Evolutionary conservation across 2,113 vertebrate species (phyloP), one percentile per base, ranked within the genome.

Genomic region (Acanthisitta chloris): DNA sequence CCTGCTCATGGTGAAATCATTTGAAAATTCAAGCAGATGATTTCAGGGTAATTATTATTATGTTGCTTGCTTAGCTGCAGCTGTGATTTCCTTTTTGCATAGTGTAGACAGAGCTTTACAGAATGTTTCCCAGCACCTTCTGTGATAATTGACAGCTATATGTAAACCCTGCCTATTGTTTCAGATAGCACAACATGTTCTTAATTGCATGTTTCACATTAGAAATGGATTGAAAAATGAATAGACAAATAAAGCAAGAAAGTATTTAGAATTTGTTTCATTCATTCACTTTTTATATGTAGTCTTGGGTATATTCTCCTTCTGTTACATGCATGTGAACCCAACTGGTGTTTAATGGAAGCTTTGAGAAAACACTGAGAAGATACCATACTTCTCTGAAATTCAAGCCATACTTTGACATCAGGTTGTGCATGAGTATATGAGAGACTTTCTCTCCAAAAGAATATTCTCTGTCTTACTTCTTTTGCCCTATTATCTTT

Each of bases 191-290:
- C 59, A 93, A 82, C 67, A 11, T 64, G 93, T 89, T 86, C 64
- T 88, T 96, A 96, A 93, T 96, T 94, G 93, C 40, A 92, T 61
- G 29, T 92, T 97, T 97, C 92, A 91, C 67, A 85, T 90, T 69
- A 73, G 73, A 95, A 96, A 76, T 3, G 9, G 33, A 82, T 92
- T 55, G 38, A 82, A 95, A 97, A 96, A 83, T 65, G 46, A 83
- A 88, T 61, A 51, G 61, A 92, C 25, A 67, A 87, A 51, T 81
- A 92, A 91, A 67, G 52, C 48, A 83, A 43, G 55, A 64, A 82
- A 93, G 61, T 73, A 42, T 72, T 62, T 45, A 94, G 49, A 49
- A 66, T 66, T 51, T 54, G n/a, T 93, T 95, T 94, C 26, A 82
- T 33, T 88, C 34, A 3, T 33, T 93, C 13, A 10, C 15, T 77